Percentiles rank a stretch among this genome's conserved stretches.
These are phyloP conservation scores for Ormia ochracea DNA, from an alignment of 2,888 invertebrate species.

Conservation along the genomic window DNA sequence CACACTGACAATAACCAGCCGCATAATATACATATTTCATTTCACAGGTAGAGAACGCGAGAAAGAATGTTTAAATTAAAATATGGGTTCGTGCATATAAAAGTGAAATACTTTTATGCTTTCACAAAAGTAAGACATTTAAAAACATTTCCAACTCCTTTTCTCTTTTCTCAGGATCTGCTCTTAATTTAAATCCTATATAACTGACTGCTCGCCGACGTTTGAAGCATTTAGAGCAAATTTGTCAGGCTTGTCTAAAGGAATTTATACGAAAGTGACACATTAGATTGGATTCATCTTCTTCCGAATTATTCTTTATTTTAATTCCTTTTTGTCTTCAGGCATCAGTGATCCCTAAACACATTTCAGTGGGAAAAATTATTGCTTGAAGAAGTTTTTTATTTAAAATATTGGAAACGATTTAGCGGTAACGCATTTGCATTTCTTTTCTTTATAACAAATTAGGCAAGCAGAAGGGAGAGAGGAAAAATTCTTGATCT, in stretches of 20 bases:
- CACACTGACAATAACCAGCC: background rate
- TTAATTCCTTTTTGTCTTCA: background rate
- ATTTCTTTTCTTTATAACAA: too few relatives aligned
- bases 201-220: conserved; percentile 46
- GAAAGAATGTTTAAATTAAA: conserved; percentile 10
- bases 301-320: background rate
- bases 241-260: conserved; percentile 54
- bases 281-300: conserved; percentile 37
- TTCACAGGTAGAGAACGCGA: background rate
- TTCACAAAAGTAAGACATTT: conserved; percentile 22
- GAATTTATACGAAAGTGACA: conserved; percentile 51
- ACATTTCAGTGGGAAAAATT: background rate
- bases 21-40: background rate
- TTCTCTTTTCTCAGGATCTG: conserved; percentile 1
- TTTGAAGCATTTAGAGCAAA: conserved; percentile 1
- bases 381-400: too few relatives aligned
- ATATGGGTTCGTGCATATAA: background rate
- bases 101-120: conserved; percentile 38
- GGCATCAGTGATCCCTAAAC: conserved; percentile 4
- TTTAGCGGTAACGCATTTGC: too few relatives aligned
- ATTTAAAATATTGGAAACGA: too few relatives aligned
- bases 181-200: conserved; percentile 41
- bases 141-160: conserved; percentile 17
- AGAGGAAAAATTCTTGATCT: too few relatives aligned
- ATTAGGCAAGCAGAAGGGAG: too few relatives aligned